Percentiles rank a stretch among this genome's conserved stretches.
Evolutionary conservation across 2,113 vertebrate species (phyloP).

Genomic region (Poeciliopsis turrubarensis): DNA sequence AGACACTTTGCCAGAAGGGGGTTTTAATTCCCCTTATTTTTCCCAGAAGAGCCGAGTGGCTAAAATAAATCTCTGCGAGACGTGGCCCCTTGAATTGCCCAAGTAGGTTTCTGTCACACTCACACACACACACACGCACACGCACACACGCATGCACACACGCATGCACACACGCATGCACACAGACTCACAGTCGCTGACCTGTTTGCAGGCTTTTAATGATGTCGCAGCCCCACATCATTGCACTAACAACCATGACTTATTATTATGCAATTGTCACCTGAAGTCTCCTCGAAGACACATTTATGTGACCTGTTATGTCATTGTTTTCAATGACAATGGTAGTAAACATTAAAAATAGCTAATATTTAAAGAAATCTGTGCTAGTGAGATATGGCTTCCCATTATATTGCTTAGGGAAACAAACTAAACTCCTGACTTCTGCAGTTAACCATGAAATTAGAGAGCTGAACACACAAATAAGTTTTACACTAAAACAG

Average conservation of each 20-base stretch:
- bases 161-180: too few species aligned
- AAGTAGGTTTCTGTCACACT: conserved; percentile 60
- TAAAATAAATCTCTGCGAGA: conserved; percentile 64
- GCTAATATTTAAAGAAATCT: background rate
- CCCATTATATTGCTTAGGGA: background rate
- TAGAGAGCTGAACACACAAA: too few species aligned
- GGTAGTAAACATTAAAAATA: background rate
- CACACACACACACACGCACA: background rate
- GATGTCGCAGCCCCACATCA: conserved; percentile 10
- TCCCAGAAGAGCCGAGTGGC: conserved; percentile 59
- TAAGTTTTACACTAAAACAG: too few species aligned
- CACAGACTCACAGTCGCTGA: conserved; percentile 3
- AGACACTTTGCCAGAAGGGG: conserved; percentile 64
- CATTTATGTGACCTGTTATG: conserved; percentile 1
- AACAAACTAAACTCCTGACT: background rate
- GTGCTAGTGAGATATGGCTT: background rate
- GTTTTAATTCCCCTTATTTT: conserved; percentile 64
- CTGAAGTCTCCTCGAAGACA: background rate
- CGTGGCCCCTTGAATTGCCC: conserved; percentile 50
- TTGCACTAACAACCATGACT: background rate
- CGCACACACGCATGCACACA: too few species aligned
- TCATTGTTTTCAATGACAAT: background rate
- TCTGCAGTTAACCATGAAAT: too few species aligned
- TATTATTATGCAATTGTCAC: background rate
- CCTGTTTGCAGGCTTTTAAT: conserved; percentile 41